These are phyloP conservation scores for Syngnathus scovelli DNA, from an alignment of 2,113 vertebrate species.

Conservation along the genomic window DNA sequence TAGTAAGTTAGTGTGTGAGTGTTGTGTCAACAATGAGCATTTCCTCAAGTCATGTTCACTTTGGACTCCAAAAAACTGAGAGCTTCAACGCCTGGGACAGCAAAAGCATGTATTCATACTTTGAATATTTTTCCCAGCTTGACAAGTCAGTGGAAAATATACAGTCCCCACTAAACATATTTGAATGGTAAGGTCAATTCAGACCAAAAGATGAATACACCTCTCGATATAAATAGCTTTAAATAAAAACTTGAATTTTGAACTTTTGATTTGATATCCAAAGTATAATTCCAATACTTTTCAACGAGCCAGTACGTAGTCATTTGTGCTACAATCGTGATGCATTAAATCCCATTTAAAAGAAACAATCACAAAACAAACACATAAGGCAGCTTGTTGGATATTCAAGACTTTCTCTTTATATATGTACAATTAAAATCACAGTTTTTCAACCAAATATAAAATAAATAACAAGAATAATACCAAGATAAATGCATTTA, in stretches of 20 bases:
- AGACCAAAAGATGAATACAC: too few species aligned
- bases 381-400: conserved; percentile 19
- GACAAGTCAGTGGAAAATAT: too few species aligned
- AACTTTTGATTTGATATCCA: too few species aligned
- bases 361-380: not conserved
- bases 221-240: too few species aligned
- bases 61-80: not conserved
- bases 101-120: not conserved
- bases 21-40: conserved; percentile 36
- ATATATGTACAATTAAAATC: conserved; percentile 68
- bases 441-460: conserved; percentile 69
- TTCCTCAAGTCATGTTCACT: conserved; percentile 23
- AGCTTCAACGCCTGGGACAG: not conserved
- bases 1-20: conserved; percentile 13
- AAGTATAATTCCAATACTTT: too few species aligned
- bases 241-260: too few species aligned
- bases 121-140: not conserved
- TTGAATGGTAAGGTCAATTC: too few species aligned
- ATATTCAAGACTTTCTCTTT: conserved; percentile 59
- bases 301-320: too few species aligned
- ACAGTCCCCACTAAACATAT: too few species aligned
- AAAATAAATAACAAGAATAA: conserved; percentile 77
- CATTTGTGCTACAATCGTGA: not conserved
- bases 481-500: conserved; percentile 65
- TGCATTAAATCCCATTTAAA: not conserved